Percentiles rank a stretch among this genome's conserved stretches.
Conservation (phyloP, 2,113 vertebrate species). For the Thermophis baileyi region DNA sequence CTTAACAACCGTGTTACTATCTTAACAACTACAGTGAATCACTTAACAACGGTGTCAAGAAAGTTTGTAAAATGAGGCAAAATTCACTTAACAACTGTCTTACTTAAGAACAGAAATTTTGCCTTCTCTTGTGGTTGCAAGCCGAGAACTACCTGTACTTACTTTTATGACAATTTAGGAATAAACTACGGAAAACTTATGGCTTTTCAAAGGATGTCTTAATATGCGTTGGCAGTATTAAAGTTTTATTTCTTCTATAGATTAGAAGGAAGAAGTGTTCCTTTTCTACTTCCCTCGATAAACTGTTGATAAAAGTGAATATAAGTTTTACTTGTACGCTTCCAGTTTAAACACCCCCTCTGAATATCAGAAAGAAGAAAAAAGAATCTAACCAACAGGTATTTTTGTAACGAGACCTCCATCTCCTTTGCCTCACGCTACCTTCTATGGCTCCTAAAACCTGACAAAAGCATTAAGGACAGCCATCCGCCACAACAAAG, state of each 20-base stretch:
- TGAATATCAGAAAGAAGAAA: neutral
- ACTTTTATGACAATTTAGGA: slow-evolving; percentile 39
- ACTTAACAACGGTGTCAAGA: too few relatives aligned
- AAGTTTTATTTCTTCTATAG: slow-evolving; percentile 9
- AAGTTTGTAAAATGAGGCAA: too few relatives aligned
- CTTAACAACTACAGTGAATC: too few relatives aligned
- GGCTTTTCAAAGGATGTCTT: neutral
- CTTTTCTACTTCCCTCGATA: neutral
- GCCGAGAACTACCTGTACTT: too few relatives aligned
- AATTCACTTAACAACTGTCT: too few relatives aligned
- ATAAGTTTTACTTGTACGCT: neutral
- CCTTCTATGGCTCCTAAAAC: neutral
- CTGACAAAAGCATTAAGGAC: neutral
- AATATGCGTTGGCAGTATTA: neutral
- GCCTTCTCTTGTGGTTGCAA: too few relatives aligned
- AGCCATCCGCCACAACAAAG: neutral
- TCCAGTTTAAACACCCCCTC: neutral
- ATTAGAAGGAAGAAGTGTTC: slow-evolving; percentile 25
- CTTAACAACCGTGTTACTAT: too few relatives aligned
- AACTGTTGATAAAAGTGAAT: slow-evolving; percentile 24
- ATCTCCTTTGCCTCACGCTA: neutral
- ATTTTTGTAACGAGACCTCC: neutral
- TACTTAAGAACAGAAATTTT: too few relatives aligned
- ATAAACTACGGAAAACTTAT: neutral
- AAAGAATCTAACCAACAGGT: neutral